Percentiles rank a stretch among this genome's conserved stretches.
Evolutionary conservation across 1,140 invertebrate species (phyloP).

Genomic region (Laupala kohalensis): DNA sequence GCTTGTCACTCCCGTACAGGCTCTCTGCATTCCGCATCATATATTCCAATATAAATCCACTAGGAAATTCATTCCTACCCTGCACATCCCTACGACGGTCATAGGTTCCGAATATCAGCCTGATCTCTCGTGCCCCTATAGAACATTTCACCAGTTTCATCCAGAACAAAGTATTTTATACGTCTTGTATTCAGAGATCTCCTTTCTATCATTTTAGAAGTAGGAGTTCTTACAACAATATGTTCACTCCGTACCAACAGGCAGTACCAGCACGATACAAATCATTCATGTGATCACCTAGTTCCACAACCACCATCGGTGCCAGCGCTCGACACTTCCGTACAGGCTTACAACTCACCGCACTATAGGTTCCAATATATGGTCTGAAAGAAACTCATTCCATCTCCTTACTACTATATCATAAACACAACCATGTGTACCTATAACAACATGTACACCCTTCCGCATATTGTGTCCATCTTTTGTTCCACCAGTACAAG

Average conservation of each 20-base stretch:
- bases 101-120: slow-evolving; percentile 89
- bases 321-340: too few relatives aligned
- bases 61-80: slow-evolving; percentile 94
- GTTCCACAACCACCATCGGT: too few relatives aligned
- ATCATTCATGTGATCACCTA: too few relatives aligned
- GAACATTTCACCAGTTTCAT: slow-evolving; percentile 99
- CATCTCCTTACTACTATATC: slow-evolving; percentile 97
- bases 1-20: too few relatives aligned
- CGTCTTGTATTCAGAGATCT: slow-evolving; percentile 70
- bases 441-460: slow-evolving; percentile 91
- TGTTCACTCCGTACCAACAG: too few relatives aligned
- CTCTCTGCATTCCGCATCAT: too few relatives aligned
- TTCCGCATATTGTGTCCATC: too few relatives aligned
- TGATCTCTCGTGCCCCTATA: slow-evolving; percentile 98
- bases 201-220: slow-evolving; percentile 97
- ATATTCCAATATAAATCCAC: slow-evolving; percentile 95
- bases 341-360: too few relatives aligned
- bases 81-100: slow-evolving; percentile 96
- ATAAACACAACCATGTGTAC: slow-evolving; percentile 93
- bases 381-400: too few relatives aligned
- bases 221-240: too few relatives aligned
- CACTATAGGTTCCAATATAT: too few relatives aligned
- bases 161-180: slow-evolving; percentile 97
- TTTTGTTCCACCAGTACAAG: slow-evolving; percentile 97
- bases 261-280: too few relatives aligned